phyloP scores from a whole-genome alignment of 2,113 vertebrate genomes.

The Parotia lawesii region DNA sequence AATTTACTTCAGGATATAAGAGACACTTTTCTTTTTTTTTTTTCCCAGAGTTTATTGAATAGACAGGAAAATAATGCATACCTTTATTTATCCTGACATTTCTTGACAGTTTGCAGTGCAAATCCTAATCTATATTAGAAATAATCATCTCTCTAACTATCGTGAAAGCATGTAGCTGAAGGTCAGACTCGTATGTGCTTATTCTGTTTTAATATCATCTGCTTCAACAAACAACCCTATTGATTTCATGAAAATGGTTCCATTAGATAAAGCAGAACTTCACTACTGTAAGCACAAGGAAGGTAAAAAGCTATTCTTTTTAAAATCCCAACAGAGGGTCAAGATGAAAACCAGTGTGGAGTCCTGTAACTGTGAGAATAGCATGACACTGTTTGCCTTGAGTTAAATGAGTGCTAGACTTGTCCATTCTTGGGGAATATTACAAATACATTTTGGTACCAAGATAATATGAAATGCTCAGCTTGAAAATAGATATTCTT shows the following conservation, averaged over 20 bases:
- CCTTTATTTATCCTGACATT: constrained; percentile 41
- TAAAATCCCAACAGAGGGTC: background rate
- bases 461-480: background rate
- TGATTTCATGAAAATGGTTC: background rate
- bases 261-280: constrained; percentile 10
- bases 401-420: background rate
- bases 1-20: background rate
- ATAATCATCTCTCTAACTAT: constrained; percentile 24
- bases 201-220: constrained; percentile 15
- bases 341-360: background rate
- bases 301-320: background rate
- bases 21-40: background rate
- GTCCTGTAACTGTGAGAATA: background rate
- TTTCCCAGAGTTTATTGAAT: background rate
- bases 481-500: constrained; percentile 36
- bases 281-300: background rate
- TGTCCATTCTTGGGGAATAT: constrained; percentile 3
- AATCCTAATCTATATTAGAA: constrained; percentile 41
- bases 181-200: background rate
- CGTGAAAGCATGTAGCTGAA: constrained; percentile 15
- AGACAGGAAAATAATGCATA: background rate
- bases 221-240: constrained; percentile 23
- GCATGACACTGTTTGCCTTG: background rate
- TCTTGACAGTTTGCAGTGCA: constrained; percentile 8
- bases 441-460: background rate